These are phyloP conservation scores for Virgularia gustaviana DNA, from an alignment of 92 coral and sea anemone species.

Conservation along the genomic window DNA sequence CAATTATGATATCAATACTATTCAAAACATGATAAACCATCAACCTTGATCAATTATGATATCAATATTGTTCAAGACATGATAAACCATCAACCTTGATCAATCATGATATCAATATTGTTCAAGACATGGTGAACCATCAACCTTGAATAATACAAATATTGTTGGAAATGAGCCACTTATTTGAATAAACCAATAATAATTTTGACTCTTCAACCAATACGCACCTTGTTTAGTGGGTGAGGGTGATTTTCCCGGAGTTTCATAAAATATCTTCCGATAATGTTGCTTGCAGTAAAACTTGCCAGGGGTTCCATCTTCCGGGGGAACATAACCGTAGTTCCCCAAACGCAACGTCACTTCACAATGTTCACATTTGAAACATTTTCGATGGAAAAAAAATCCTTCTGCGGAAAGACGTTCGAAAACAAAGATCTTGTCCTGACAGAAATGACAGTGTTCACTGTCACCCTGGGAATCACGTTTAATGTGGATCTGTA, in stretches of 20 bases:
- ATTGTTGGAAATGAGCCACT: background rate
- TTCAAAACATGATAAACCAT: too few species aligned
- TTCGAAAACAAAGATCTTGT: conserved; percentile 83
- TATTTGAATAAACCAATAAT: background rate
- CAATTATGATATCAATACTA: too few species aligned
- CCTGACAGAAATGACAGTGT: conserved; percentile 86
- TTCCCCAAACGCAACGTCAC: conserved; percentile 80
- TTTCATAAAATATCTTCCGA: conserved; percentile 65
- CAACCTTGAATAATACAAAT: too few species aligned
- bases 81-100: too few species aligned
- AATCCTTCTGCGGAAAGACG: conserved; percentile 94
- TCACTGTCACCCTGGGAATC: conserved; percentile 52
- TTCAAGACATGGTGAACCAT: too few species aligned
- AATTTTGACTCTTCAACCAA: background rate
- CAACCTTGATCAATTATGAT: too few species aligned
- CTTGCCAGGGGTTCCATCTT: conserved; percentile 70
- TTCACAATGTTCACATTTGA: conserved; percentile 84
- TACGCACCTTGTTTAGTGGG: conserved; percentile 15
- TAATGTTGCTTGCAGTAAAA: conserved; percentile 83
- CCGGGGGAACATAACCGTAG: conserved; percentile 78
- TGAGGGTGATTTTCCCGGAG: conserved; percentile 33
- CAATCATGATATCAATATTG: too few species aligned
- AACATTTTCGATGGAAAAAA: conserved; percentile 96
- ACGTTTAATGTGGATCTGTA: conserved; percentile 33
- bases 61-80: too few species aligned